Base-by-base conservation (phyloP, 2,113 vertebrate genomes). In the Pleuronectes platessa region DNA sequence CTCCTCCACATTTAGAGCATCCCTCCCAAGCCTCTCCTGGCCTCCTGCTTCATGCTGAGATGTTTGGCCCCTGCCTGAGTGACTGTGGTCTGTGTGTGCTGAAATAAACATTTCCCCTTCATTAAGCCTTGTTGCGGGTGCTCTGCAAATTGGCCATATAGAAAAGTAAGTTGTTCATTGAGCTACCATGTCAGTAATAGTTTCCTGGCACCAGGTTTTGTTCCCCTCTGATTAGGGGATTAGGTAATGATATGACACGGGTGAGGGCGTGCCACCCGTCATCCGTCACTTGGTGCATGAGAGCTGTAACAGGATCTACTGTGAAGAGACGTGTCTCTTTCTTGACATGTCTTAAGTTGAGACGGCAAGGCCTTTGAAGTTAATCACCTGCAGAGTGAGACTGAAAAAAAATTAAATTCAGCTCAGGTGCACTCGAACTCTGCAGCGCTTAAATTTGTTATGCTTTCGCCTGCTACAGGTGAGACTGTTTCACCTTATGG, bases 101-200 rank as follows among this genome's bases (percentile, higher is more conserved):
- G 15, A 88, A 83, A 65, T 76, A 23, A 85, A 81, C 79, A 88
- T 85, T 87, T 88, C 81, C 89, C 89, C 80, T 83, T 90, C 80
- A 86, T 88, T 87, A 86, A 78, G 67, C 49, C 81, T 80, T 59
- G 76, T 85, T 69, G 81, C 11, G 69, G 68, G 51, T 61, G 24
- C 78, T 87, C 68, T 70, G 82, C 81, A 89, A 86, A 90, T 88
- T 88, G 85, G 73, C 68, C 81, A 69, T 42, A 72, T 63, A 81
- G 74, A 77, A 79, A 82, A 64, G 73, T 20, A 20, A 31, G 40
- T 67, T 71, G 87, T 83, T 86, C 84, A 84, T 72, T 76, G 66
- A 90, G 82, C 86, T 86, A 81, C 84, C 76, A 60, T 82, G 80
- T 89, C 65, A 37, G 74, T 87, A 85, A 83, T 78, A 80, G 83